Evolutionary conservation across 1,140 invertebrate genomes (phyloP), one percentile per base, ranked within the genome.

Genomic region (Leptopilina clavipes): DNA sequence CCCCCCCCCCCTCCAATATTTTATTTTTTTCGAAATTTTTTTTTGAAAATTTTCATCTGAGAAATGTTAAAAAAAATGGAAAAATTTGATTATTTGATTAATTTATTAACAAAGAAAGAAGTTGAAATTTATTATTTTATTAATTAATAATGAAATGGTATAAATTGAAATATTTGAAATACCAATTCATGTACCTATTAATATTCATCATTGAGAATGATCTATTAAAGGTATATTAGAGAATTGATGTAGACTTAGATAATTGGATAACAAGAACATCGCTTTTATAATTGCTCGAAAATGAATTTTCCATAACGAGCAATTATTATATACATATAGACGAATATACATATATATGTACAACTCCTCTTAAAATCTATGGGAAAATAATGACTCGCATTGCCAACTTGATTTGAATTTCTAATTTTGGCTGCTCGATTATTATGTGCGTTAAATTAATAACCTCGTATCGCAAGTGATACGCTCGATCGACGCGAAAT

Each of bases 361-460:
- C 14, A 7, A 31, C 25, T 5, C 1, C 37, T 40, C 37, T 22
- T 65, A 65, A 65, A 65, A 25, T 65, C 59, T 31, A 65, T 65
- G 14, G 25, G 22, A 31, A 31, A 65, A 65, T 65, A 65, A 65
- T 31, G 59, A 31, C 12, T 65, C 59, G 25, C 7, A 52, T 65
- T 65, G 25, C 59, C 22, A 14, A 31, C 19, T 14, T 31, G 25
- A 65, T 65, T 65, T 65, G 59, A 65, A 65, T 31, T 65, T 65
- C 59, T 65, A 65, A 65, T 65, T 65, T 65, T 11, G 25, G 25
- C 9, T 65, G 59, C 59, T 65, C 25, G 59, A 65, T 65, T 65
- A 65, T 65, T 65, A 65, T 31, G 59, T 65, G 59, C 59, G 59
- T 65, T 65, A 65, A 65, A 65, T 65, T 65, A 65, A 65, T 65